Conservation (phyloP, 2,797 vertebrate genomes). For the Cottoperca gobio region DNA sequence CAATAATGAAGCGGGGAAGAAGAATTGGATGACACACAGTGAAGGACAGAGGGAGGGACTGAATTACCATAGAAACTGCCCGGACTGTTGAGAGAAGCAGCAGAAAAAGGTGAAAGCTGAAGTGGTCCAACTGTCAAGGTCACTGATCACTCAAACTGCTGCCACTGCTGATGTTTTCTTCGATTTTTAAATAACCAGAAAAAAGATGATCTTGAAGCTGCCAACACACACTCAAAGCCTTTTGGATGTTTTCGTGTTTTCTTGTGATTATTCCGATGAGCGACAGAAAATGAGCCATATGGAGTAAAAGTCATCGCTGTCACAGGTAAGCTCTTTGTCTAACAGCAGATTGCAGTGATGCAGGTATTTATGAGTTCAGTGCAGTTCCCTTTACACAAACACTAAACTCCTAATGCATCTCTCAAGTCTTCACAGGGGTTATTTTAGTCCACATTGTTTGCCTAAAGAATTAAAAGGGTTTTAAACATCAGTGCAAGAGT, state of each 20-base stretch:
- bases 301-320: conserved; percentile 39
- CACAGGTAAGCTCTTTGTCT: conserved; percentile 62
- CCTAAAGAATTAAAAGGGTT: background rate
- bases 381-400: conserved; percentile 29
- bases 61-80: conserved; percentile 72
- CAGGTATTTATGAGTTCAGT: conserved; percentile 73
- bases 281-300: conserved; percentile 48
- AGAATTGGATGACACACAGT: conserved; percentile 66
- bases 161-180: background rate
- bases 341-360: conserved; percentile 65
- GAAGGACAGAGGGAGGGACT: conserved; percentile 71
- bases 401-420: conserved; percentile 14
- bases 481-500: background rate
- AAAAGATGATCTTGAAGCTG: background rate
- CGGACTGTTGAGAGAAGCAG: conserved; percentile 55
- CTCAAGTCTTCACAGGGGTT: background rate
- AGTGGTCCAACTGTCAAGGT: conserved; percentile 52
- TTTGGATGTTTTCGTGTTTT: conserved; percentile 30
- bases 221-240: background rate
- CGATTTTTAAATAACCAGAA: background rate
- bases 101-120: conserved; percentile 57
- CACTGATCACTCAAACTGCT: conserved; percentile 2
- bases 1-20: conserved; percentile 50
- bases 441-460: conserved; percentile 14
- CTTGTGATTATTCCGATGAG: conserved; percentile 31